Evolutionary conservation across 2,113 vertebrate genomes (phyloP).

Genomic region (Urocynchramus pylzowi): DNA sequence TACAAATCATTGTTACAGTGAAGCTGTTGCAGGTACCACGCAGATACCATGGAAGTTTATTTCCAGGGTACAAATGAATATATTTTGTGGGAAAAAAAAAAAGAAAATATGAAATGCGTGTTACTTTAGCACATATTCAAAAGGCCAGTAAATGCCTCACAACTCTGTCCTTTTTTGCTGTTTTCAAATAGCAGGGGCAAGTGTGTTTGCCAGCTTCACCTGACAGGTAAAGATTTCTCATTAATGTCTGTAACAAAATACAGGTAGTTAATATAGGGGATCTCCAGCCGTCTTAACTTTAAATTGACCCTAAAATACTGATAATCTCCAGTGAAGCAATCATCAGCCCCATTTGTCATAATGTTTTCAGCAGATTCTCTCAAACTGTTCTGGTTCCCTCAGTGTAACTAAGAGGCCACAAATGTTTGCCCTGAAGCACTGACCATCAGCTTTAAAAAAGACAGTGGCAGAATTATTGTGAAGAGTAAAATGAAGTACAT

Average conservation of each 20-base stretch:
- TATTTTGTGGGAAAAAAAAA: not conserved
- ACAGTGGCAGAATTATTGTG: not conserved
- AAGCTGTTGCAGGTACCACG: not conserved
- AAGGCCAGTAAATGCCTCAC: not conserved
- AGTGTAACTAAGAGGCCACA: not conserved
- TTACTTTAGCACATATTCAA: not conserved
- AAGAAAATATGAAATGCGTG: not conserved
- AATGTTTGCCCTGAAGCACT: not conserved
- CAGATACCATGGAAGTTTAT: not conserved
- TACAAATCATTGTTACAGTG: fast-evolving
- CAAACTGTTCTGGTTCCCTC: not conserved
- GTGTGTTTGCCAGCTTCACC: not conserved
- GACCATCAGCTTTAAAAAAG: not conserved
- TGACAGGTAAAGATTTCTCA: not conserved
- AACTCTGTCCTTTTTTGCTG: not conserved
- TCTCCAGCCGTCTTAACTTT: not conserved
- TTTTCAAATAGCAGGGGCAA: not conserved
- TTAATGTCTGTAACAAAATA: not conserved
- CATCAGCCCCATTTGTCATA: not conserved
- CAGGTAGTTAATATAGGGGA: not conserved
- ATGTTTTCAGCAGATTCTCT: not conserved
- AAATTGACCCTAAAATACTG: not conserved
- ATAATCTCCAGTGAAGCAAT: not conserved
- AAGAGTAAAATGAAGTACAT: not conserved
- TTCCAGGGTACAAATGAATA: not conserved